Evolutionary conservation across 2,797 vertebrate species (phyloP).

Genomic region (Mionectes olivaceus): DNA sequence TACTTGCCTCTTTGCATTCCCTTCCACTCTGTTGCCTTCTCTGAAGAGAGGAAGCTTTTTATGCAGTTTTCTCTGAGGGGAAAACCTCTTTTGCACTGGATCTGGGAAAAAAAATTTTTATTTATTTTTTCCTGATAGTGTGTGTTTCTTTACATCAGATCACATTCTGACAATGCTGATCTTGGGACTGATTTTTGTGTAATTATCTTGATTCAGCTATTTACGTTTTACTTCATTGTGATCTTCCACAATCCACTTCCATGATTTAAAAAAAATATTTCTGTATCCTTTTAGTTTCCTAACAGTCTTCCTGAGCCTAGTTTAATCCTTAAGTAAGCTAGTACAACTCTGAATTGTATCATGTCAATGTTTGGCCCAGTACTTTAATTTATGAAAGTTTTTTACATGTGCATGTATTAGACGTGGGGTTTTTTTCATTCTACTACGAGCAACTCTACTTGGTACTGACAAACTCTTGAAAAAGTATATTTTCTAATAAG

Average conservation of each 20-base stretch:
- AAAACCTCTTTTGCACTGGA: not conserved
- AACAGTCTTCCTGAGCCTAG: not conserved
- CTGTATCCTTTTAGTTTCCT: constrained; percentile 10
- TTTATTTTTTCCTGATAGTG: not conserved
- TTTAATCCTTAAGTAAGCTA: constrained; percentile 17
- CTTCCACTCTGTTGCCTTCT: not conserved
- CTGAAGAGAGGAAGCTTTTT: not conserved
- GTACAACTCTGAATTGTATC: not conserved
- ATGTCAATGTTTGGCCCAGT: not conserved
- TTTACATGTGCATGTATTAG: not conserved
- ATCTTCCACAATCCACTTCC: not conserved
- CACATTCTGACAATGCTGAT: not conserved
- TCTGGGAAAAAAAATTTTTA: not conserved
- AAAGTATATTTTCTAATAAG: not conserved
- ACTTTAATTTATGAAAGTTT: not conserved
- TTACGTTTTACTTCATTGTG: not conserved
- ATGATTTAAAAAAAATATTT: not conserved
- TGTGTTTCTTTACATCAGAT: not conserved
- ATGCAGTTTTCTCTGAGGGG: not conserved
- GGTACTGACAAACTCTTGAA: not conserved
- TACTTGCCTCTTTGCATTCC: constrained; percentile 2
- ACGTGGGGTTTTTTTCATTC: not conserved
- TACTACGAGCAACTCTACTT: not conserved
- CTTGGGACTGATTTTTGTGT: not conserved
- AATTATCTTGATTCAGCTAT: not conserved